Evolutionary conservation across 1,140 invertebrate species (phyloP).

Genomic region (Pseudachorutes palmiensis): DNA sequence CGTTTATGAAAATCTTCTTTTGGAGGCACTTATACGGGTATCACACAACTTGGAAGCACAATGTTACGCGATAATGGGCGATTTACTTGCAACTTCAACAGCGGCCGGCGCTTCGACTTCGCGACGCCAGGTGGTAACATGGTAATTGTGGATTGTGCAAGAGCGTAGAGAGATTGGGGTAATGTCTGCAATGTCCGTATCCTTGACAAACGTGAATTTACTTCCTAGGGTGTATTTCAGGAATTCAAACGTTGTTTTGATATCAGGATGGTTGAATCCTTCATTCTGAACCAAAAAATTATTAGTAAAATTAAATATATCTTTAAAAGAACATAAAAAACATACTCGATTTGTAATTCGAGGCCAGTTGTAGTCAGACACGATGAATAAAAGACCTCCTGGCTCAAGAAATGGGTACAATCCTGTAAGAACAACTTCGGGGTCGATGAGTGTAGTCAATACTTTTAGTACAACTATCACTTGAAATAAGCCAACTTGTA

Average conservation of each 20-base stretch:
- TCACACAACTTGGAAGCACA: too few species aligned
- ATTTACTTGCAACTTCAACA: too few species aligned
- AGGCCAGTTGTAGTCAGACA: conserved; percentile 34
- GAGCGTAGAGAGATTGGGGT: conserved; percentile 24
- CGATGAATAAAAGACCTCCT: conserved; percentile 31
- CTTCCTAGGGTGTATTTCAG: conserved; percentile 18
- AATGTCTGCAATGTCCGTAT: conserved; percentile 27
- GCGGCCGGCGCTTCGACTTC: neutral
- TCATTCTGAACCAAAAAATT: conserved; percentile 10
- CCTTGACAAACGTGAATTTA: conserved; percentile 23
- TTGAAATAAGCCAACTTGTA: conserved; percentile 27
- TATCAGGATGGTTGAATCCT: conserved; percentile 17
- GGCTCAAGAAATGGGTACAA: conserved; percentile 20
- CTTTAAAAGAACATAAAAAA: neutral
- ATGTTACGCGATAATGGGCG: too few species aligned
- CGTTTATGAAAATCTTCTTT: neutral
- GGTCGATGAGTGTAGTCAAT: conserved; percentile 20
- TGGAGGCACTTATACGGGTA: neutral
- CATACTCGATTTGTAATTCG: conserved; percentile 25
- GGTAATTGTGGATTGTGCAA: conserved; percentile 27
- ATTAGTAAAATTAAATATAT: neutral
- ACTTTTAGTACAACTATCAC: conserved; percentile 27
- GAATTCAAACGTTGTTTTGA: conserved; percentile 25
- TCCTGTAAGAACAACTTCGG: conserved; percentile 22
- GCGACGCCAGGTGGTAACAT: conserved; percentile 32